Evolutionary conservation across 2,797 vertebrate species (phyloP).

Genomic region (Squalus acanthias): DNA sequence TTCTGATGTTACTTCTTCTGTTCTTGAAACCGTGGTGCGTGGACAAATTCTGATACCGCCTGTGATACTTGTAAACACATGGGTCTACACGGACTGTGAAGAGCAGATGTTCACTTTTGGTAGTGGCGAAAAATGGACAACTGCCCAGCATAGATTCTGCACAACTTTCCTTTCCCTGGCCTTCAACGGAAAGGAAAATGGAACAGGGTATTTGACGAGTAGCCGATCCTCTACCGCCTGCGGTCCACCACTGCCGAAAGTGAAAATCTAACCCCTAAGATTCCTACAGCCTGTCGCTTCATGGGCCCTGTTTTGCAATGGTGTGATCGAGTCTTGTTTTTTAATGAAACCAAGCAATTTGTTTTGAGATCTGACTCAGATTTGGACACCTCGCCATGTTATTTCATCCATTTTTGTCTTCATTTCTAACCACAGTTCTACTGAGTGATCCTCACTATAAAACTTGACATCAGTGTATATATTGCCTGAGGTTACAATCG

Average conservation of each 20-base stretch:
- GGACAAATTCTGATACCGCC: not conserved
- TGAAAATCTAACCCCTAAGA: too few relatives aligned
- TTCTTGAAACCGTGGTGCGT: not conserved
- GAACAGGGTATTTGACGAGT: too few relatives aligned
- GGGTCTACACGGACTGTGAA: not conserved
- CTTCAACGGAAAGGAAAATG: not conserved
- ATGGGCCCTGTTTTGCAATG: too few relatives aligned
- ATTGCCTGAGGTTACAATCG: slow-evolving; percentile 5
- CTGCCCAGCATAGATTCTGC: not conserved
- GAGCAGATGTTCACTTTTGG: not conserved
- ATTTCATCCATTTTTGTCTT: not conserved
- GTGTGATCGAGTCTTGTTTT: not conserved
- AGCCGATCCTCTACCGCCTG: not conserved
- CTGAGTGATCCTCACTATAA: not conserved
- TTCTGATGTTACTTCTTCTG: not conserved
- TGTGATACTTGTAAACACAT: not conserved
- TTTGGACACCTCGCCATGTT: not conserved
- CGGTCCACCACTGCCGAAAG: not conserved
- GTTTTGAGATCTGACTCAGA: not conserved
- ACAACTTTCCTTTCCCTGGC: not conserved
- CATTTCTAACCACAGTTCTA: not conserved
- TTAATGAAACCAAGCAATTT: not conserved
- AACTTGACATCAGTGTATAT: not conserved
- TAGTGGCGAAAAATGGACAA: not conserved
- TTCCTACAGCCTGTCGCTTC: not conserved